Evolutionary conservation across 2,113 vertebrate genomes (phyloP).

Genomic region (Platichthys flesus): DNA sequence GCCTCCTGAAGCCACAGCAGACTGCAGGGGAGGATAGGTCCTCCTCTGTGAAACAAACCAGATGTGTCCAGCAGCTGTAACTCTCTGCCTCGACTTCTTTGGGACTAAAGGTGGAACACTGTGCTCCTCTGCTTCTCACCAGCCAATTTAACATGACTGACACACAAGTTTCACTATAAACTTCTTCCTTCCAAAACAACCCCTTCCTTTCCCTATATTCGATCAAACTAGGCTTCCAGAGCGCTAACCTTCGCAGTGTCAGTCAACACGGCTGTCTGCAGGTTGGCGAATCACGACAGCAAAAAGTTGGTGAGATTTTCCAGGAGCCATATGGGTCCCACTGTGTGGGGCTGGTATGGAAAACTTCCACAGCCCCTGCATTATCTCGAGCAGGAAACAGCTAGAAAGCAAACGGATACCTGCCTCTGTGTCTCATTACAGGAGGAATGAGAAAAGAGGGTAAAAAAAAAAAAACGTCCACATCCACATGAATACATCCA

Average conservation of each 20-base stretch:
- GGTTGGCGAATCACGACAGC: neutral
- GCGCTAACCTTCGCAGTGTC: conserved; percentile 32
- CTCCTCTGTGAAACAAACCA: conserved; percentile 32
- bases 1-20: conserved; percentile 1
- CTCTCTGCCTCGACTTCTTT: conserved; percentile 28
- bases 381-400: conserved; percentile 16
- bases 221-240: conserved; percentile 48
- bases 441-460: neutral
- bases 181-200: conserved; percentile 45
- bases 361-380: conserved; percentile 14
- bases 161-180: conserved; percentile 53
- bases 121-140: conserved; percentile 38
- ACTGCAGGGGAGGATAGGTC: neutral
- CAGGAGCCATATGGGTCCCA: neutral
- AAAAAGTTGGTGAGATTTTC: conserved; percentile 13
- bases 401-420: conserved; percentile 1
- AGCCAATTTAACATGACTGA: conserved; percentile 70
- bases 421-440: conserved; percentile 42
- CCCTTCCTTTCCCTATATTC: neutral
- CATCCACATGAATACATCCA: conserved; percentile 10
- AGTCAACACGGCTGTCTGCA: conserved; percentile 14
- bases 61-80: conserved; percentile 12
- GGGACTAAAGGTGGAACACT: neutral
- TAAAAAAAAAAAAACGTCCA: neutral
- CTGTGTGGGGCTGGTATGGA: neutral